Conservation (phyloP, 2,888 invertebrate species). For the Plagiodera versicolora region DNA sequence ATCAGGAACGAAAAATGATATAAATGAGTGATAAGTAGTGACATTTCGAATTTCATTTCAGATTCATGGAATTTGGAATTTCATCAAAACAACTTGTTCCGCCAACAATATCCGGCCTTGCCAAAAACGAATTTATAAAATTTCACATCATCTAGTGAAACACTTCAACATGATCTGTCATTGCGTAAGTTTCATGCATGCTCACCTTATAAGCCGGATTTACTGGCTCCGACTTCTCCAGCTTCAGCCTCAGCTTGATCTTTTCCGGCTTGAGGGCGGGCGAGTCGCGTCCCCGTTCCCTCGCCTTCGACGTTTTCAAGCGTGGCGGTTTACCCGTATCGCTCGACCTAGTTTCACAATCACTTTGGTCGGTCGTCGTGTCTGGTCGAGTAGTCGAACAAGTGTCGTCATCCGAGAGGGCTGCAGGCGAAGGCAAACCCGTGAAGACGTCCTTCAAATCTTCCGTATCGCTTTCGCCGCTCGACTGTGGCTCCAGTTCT, state of each 20-base stretch:
- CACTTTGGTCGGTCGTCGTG: slow-evolving; percentile 50
- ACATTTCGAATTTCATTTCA: too few relatives aligned
- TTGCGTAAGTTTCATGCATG: too few relatives aligned
- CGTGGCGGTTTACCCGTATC: slow-evolving; percentile 45
- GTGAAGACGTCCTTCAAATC: slow-evolving; percentile 53
- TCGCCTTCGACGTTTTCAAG: slow-evolving; percentile 38
- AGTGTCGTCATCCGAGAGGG: slow-evolving; percentile 61
- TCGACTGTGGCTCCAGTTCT: slow-evolving; percentile 78
- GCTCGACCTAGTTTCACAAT: slow-evolving; percentile 50
- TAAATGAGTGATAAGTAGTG: too few relatives aligned
- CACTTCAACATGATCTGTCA: too few relatives aligned
- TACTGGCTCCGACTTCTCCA: slow-evolving; percentile 81
- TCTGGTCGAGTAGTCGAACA: slow-evolving; percentile 59
- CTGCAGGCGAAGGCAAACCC: slow-evolving; percentile 45
- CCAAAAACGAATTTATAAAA: too few relatives aligned
- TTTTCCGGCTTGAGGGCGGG: slow-evolving; percentile 64
- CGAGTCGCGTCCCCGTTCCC: slow-evolving; percentile 50
- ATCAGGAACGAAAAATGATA: too few relatives aligned
- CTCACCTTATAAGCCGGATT: slow-evolving; percentile 70
- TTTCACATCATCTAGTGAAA: too few relatives aligned
- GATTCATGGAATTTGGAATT: too few relatives aligned
- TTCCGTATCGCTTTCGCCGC: slow-evolving; percentile 62
- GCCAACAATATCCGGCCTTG: too few relatives aligned
- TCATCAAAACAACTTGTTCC: too few relatives aligned
- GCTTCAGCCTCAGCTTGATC: slow-evolving; percentile 78